A percentile compares a stretch with the other conserved stretches of the same genome.
Conservation (phyloP, 2,888 invertebrate genomes). For the Pyrrhosoma nymphula region DNA sequence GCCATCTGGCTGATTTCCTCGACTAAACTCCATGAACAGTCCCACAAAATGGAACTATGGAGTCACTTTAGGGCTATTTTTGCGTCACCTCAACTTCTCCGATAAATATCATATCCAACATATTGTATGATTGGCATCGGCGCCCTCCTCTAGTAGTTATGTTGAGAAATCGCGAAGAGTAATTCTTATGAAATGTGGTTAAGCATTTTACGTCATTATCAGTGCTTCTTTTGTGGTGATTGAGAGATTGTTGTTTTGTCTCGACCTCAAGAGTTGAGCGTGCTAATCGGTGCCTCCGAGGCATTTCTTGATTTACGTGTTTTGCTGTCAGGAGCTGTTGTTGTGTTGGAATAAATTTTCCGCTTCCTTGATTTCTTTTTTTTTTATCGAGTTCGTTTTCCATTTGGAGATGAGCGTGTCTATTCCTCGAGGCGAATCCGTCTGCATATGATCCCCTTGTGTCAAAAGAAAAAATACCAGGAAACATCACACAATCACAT, state of each 20-base stretch:
- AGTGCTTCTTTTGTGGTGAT: neutral
- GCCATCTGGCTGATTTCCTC: no score
- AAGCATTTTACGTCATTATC: neutral
- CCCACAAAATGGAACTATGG: no score
- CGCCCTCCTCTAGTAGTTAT: no score
- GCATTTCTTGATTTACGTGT: neutral
- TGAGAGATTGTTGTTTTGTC: neutral
- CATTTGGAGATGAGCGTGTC: neutral
- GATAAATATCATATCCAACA: no score
- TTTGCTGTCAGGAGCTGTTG: neutral
- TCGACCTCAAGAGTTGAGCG: neutral
- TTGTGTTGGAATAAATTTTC: neutral
- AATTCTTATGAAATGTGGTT: neutral
- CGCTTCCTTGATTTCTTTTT: neutral
- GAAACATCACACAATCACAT: no score
- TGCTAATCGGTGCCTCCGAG: neutral
- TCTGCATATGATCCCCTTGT: no score
- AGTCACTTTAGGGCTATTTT: no score
- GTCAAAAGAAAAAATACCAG: no score
- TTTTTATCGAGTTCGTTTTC: neutral
- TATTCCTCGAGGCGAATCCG: neutral
- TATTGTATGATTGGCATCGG: no score
- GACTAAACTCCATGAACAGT: no score
- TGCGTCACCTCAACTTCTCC: no score
- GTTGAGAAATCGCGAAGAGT: neutral